Percentiles rank a stretch among this genome's conserved stretches.
Evolutionary conservation across 1,140 invertebrate genomes (phyloP).

Genomic region (Trinorchestia longiramus): DNA sequence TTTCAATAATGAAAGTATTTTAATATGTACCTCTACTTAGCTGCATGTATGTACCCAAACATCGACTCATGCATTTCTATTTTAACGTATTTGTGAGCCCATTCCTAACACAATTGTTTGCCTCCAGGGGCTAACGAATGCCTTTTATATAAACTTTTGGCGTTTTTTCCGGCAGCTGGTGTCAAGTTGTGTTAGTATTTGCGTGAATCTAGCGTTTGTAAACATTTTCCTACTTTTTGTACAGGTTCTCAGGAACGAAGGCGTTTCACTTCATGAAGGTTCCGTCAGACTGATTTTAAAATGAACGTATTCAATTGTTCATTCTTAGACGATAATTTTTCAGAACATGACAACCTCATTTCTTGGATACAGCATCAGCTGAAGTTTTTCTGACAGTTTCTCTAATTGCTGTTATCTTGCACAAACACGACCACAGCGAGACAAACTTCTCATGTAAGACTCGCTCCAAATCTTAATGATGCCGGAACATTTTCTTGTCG

Average conservation of each 20-base stretch:
- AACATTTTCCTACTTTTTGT: neutral
- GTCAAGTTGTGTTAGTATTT: neutral
- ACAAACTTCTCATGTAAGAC: too few species aligned
- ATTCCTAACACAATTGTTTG: neutral
- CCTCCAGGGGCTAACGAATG: neutral
- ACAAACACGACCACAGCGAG: too few species aligned
- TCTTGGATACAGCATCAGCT: too few species aligned
- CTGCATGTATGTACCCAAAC: too few species aligned
- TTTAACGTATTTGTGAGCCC: neutral
- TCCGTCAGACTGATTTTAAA: neutral
- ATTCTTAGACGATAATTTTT: neutral
- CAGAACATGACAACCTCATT: too few species aligned
- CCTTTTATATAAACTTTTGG: neutral
- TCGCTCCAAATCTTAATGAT: too few species aligned
- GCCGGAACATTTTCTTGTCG: too few species aligned
- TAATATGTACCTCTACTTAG: too few species aligned
- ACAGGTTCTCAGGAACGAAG: neutral
- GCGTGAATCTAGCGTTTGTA: neutral
- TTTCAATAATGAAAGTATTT: too few species aligned
- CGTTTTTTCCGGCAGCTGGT: neutral
- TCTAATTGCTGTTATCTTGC: too few species aligned
- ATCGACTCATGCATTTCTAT: too few species aligned
- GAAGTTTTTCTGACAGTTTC: too few species aligned
- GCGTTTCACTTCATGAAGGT: neutral
- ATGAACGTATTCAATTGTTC: neutral